Conservation (phyloP, 2,113 vertebrate genomes). For the Trichomycterus rosablanca region DNA sequence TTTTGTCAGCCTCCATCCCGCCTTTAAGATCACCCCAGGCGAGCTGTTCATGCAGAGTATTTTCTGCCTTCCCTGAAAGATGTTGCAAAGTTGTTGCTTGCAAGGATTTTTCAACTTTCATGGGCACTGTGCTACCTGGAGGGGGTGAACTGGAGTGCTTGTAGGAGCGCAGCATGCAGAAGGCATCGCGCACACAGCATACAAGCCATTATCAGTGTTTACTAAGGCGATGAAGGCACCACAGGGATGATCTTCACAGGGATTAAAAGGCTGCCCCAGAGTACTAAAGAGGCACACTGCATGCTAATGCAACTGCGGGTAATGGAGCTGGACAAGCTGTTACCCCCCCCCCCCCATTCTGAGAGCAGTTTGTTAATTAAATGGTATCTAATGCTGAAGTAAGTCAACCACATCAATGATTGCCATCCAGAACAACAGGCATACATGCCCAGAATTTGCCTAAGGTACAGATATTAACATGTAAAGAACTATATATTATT, state of each 20-base stretch:
- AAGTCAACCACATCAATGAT: constrained; percentile 38
- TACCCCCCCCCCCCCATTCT: constrained; percentile 30
- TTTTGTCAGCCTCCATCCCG: constrained; percentile 14
- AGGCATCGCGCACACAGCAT: constrained; percentile 21
- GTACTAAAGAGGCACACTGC: constrained; percentile 35
- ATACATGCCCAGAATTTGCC: constrained; percentile 10
- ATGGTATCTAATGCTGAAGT: constrained; percentile 45
- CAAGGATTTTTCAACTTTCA: constrained; percentile 41
- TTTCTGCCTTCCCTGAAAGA: constrained; percentile 43
- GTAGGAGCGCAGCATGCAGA: constrained; percentile 24
- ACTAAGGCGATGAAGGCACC: constrained; percentile 47
- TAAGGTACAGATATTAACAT: too few relatives aligned
- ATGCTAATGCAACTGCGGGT: constrained; percentile 42
- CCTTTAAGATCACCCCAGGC: constrained; percentile 29
- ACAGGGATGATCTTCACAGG: constrained; percentile 46
- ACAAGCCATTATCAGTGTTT: constrained; percentile 50
- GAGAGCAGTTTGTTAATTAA: constrained; percentile 48
- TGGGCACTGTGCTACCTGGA: constrained; percentile 33
- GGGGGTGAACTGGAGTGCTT: constrained; percentile 23
- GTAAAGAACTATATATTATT: too few relatives aligned
- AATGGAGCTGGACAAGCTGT: constrained; percentile 46
- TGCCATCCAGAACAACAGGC: constrained; percentile 17
- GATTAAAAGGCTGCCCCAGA: constrained; percentile 45
- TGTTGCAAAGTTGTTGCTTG: constrained; percentile 42
- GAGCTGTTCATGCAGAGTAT: constrained; percentile 35